phyloP scores from a whole-genome alignment of 2,113 vertebrate genomes.

The Oxyura jamaicensis region DNA sequence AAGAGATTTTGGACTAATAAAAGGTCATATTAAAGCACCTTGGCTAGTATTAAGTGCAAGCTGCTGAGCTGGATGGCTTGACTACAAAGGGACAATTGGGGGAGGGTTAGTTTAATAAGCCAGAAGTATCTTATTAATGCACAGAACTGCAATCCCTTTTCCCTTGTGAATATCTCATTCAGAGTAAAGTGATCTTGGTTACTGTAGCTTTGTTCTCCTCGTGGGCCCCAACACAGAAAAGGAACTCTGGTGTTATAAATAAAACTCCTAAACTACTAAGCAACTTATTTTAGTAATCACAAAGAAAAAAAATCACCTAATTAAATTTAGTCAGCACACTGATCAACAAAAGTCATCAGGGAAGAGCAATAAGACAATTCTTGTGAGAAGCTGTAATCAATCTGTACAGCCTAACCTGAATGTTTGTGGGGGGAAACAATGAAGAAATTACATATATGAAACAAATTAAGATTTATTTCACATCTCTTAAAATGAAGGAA shows the following conservation, averaged over 20 bases:
- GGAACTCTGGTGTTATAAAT: background rate
- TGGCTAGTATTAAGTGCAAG: background rate
- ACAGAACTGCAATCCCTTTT: background rate
- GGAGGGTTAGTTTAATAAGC: slow-evolving; percentile 1
- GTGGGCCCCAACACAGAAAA: background rate
- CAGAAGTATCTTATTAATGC: background rate
- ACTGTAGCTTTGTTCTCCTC: background rate
- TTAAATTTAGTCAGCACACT: background rate
- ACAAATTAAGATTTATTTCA: background rate
- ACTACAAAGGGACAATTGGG: background rate
- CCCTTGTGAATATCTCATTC: background rate
- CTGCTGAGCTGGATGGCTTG: background rate
- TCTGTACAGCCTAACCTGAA: background rate
- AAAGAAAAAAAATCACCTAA: background rate
- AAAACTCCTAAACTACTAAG: background rate
- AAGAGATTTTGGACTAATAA: background rate
- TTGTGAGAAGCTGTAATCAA: background rate
- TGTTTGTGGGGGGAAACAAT: background rate
- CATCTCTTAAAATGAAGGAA: background rate
- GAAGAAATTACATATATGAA: background rate
- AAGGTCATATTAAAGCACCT: background rate
- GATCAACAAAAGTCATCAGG: background rate
- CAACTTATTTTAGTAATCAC: background rate
- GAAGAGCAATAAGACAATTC: background rate
- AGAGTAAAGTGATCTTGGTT: background rate